These are phyloP conservation scores for Drosophila recens DNA, from an alignment of 2,888 invertebrate genomes.

Conservation along the genomic window DNA sequence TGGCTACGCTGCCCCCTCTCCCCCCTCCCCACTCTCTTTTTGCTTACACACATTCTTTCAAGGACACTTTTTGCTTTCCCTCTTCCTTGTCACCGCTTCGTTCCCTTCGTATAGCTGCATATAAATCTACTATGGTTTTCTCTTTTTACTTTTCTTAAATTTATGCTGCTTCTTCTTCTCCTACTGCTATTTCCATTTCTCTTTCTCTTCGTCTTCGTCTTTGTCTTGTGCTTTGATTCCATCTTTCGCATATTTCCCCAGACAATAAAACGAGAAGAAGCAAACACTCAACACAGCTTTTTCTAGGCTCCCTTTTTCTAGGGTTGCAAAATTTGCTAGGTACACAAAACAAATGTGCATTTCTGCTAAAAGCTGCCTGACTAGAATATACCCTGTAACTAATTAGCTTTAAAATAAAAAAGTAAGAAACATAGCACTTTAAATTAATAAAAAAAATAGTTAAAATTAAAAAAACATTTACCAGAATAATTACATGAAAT, in stretches of 20 bases:
- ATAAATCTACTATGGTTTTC: constrained; percentile 72
- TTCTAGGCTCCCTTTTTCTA: constrained; percentile 49
- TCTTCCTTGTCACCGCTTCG: background rate
- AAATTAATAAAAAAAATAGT: background rate
- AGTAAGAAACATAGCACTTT: background rate
- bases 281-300: constrained; percentile 37
- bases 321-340: constrained; percentile 46
- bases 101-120: constrained; percentile 14
- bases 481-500: no score
- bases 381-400: constrained; percentile 3
- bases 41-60: constrained; percentile 52
- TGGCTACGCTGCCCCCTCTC: constrained; percentile 3
- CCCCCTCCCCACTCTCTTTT: background rate
- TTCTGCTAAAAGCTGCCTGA: background rate
- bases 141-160: constrained; percentile 37
- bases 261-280: constrained; percentile 36
- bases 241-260: constrained; percentile 28
- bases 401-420: background rate
- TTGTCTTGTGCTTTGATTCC: constrained; percentile 31
- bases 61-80: constrained; percentile 60
- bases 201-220: constrained; percentile 9
- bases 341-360: constrained; percentile 15
- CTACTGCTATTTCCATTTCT: constrained; percentile 5
- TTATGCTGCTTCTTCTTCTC: constrained; percentile 14
- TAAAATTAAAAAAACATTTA: no score